These are phyloP conservation scores for Timandra comae DNA, from an alignment of 2,888 invertebrate genomes.

Conservation along the genomic window DNA sequence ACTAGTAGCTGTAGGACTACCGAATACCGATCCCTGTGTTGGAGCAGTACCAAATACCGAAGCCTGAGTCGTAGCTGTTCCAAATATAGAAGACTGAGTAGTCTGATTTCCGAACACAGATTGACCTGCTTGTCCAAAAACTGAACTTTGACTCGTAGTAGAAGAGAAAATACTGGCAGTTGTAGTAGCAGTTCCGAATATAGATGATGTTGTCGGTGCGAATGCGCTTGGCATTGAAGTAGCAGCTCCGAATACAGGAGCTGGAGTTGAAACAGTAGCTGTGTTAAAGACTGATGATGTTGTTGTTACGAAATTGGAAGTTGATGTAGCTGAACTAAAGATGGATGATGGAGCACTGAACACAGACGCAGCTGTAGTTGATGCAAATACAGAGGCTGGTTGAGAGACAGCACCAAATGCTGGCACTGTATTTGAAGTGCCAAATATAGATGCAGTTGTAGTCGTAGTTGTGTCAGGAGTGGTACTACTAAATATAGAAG, in stretches of 20 bases:
- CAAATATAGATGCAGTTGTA: not conserved
- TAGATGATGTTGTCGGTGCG: constrained; percentile 17
- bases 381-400: too few species aligned
- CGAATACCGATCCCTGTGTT: constrained; percentile 29
- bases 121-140: constrained; percentile 21
- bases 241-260: constrained; percentile 3
- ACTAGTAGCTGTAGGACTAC: constrained; percentile 14
- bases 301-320: not conserved
- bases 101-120: constrained; percentile 30
- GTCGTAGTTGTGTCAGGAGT: not conserved
- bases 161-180: constrained; percentile 24
- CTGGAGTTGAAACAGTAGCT: not conserved
- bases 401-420: not conserved
- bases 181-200: constrained; percentile 16
- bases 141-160: constrained; percentile 26
- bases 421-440: not conserved
- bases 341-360: not conserved
- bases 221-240: constrained; percentile 16
- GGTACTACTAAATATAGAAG: constrained; percentile 25
- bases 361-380: constrained; percentile 2
- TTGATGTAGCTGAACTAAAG: not conserved
- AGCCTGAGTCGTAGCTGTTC: constrained; percentile 17
- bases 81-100: constrained; percentile 23
- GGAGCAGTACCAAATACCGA: constrained; percentile 29
- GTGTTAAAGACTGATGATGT: not conserved